Conservation (phyloP, 2,888 invertebrate genomes). For the Ernsta delagoae region DNA sequence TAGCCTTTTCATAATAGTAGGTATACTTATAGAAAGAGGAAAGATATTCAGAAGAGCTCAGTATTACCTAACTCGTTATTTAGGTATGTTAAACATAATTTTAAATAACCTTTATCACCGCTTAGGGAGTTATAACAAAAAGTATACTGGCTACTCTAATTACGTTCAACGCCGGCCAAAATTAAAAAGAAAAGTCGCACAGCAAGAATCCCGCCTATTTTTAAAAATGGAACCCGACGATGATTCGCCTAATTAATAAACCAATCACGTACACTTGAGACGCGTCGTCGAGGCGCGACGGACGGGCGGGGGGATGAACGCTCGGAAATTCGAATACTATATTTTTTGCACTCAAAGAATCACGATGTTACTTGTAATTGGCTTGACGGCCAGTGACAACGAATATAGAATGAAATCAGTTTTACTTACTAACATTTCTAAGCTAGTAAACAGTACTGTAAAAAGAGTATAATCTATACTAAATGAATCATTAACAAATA, state of each 20-base stretch:
- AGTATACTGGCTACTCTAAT: conserved; percentile 76
- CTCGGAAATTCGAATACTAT: conserved; percentile 82
- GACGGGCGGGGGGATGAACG: conserved; percentile 84
- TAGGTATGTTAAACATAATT: conserved; percentile 59
- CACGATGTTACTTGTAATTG: conserved; percentile 81
- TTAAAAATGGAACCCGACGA: conserved; percentile 77
- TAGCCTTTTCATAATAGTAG: too few species aligned
- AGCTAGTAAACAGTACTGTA: conserved; percentile 53
- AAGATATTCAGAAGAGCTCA: conserved; percentile 40
- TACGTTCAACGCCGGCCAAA: conserved; percentile 80
- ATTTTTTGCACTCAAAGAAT: conserved; percentile 79
- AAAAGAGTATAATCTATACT: conserved; percentile 44
- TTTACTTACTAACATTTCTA: conserved; percentile 54
- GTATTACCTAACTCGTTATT: conserved; percentile 57
- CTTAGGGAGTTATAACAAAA: conserved; percentile 73
- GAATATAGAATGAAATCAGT: conserved; percentile 71
- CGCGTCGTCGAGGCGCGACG: conserved; percentile 83
- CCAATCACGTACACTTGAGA: conserved; percentile 85
- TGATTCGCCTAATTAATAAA: conserved; percentile 85
- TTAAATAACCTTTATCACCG: conserved; percentile 65
- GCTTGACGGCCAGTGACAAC: conserved; percentile 74
- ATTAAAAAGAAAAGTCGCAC: conserved; percentile 82
- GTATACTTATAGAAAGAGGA: too few species aligned
- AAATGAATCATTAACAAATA: conserved; percentile 58
- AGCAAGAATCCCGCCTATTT: conserved; percentile 84